Evolutionary conservation across 2,888 invertebrate genomes (phyloP).

Genomic region (Protodeltote pygarga): DNA sequence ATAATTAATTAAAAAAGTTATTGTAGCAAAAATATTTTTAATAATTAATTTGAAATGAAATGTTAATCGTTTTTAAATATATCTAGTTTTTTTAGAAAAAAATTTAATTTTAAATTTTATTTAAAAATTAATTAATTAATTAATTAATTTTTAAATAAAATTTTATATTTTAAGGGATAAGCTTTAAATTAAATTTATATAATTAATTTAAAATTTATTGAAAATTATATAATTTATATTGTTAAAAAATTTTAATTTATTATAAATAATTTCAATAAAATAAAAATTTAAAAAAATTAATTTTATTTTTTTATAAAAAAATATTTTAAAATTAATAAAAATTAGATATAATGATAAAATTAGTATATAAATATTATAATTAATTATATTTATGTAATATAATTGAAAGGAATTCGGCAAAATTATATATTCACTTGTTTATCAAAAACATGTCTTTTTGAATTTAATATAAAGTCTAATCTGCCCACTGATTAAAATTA

Average conservation of each 20-base stretch:
- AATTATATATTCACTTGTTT: constrained; percentile 89
- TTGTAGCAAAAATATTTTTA: constrained; percentile 88
- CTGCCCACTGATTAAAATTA: constrained; percentile 91
- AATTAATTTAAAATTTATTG: constrained; percentile 65
- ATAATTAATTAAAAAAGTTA: constrained; percentile 86
- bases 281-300: constrained; percentile 61
- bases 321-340: constrained; percentile 75
- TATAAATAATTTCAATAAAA: constrained; percentile 74
- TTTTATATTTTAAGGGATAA: constrained; percentile 87
- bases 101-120: constrained; percentile 84
- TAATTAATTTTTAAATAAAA: constrained; percentile 58
- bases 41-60: constrained; percentile 89
- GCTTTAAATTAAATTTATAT: constrained; percentile 87
- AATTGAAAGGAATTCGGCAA: constrained; percentile 89
- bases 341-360: constrained; percentile 87
- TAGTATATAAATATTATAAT: constrained; percentile 79
- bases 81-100: constrained; percentile 90
- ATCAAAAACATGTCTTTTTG: constrained; percentile 92
- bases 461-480: constrained; percentile 88
- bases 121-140: constrained; percentile 52
- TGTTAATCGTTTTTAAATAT: constrained; percentile 89
- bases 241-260: constrained; percentile 84
- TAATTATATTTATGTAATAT: constrained; percentile 64
- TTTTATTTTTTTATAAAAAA: constrained; percentile 80
- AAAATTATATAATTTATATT: constrained; percentile 87